Evolutionary conservation across 2,888 invertebrate species (phyloP).

Genomic region (Oxyteleia sp.): DNA sequence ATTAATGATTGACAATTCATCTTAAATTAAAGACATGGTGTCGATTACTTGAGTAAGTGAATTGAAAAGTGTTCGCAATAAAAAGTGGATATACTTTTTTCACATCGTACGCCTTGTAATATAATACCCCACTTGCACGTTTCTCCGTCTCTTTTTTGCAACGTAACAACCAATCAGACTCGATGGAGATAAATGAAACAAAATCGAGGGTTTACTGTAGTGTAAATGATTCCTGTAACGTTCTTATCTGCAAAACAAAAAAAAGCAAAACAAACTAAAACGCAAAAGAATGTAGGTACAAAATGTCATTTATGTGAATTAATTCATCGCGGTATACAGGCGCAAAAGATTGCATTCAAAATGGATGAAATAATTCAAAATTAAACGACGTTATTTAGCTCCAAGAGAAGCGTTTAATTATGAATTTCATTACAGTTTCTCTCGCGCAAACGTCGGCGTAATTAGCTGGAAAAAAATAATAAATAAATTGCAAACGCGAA

Average conservation of each 20-base stretch:
- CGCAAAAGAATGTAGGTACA: too few species aligned
- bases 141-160: constrained; percentile 4
- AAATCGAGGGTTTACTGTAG: constrained; percentile 10
- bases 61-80: constrained; percentile 1
- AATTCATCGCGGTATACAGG: too few species aligned
- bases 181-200: constrained; percentile 11
- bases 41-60: constrained; percentile 9
- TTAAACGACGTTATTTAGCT: too few species aligned
- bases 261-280: too few species aligned
- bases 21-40: constrained; percentile 3
- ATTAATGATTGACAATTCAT: too few species aligned
- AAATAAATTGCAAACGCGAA: constrained; percentile 10
- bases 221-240: constrained; percentile 1
- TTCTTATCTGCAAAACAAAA: too few species aligned
- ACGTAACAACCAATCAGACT: constrained; percentile 5
- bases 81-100: constrained; percentile 15
- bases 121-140: background rate
- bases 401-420: background rate
- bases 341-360: too few species aligned
- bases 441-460: background rate
- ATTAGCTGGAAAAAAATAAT: background rate
- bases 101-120: constrained; percentile 14
- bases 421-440: background rate
- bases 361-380: too few species aligned
- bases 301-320: too few species aligned